phyloP scores from a whole-genome alignment of 2,797 vertebrate species.

The Callimico goeldii region DNA sequence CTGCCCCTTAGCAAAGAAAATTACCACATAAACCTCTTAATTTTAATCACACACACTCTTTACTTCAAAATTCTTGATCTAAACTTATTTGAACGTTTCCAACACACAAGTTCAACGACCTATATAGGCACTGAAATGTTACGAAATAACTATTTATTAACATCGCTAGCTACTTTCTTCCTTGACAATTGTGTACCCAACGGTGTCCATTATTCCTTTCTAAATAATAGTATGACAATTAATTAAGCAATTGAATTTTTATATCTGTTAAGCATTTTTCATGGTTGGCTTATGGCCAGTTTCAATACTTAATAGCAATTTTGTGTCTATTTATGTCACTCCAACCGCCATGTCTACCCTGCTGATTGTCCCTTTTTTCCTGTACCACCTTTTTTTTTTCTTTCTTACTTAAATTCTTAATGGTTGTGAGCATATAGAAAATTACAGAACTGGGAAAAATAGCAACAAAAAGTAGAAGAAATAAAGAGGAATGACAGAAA shows the following conservation, averaged over 20 bases:
- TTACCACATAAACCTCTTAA: not conserved
- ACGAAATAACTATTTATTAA: constrained; percentile 28
- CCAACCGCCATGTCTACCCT: not conserved
- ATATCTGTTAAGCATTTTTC: not conserved
- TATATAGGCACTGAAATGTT: not conserved
- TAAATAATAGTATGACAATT: not conserved
- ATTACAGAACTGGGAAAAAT: not conserved
- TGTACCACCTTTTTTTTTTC: not conserved
- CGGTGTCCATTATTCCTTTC: not conserved
- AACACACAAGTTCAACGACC: constrained; percentile 16
- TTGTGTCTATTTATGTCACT: not conserved
- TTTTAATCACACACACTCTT: not conserved
- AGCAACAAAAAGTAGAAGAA: not conserved
- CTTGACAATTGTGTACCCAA: not conserved
- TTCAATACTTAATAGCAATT: not conserved
- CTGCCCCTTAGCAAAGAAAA: not conserved
- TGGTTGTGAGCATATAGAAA: not conserved
- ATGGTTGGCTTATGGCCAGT: not conserved
- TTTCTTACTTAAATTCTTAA: constrained; percentile 3
- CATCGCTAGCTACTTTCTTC: not conserved
- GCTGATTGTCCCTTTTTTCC: not conserved
- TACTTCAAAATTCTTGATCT: not conserved
- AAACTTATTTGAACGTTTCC: constrained; percentile 9
- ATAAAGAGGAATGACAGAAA: not conserved
- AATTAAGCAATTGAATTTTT: not conserved